These are phyloP conservation scores for Platorchestia sp. DNA, from an alignment of 1,140 invertebrate species.

Conservation along the genomic window DNA sequence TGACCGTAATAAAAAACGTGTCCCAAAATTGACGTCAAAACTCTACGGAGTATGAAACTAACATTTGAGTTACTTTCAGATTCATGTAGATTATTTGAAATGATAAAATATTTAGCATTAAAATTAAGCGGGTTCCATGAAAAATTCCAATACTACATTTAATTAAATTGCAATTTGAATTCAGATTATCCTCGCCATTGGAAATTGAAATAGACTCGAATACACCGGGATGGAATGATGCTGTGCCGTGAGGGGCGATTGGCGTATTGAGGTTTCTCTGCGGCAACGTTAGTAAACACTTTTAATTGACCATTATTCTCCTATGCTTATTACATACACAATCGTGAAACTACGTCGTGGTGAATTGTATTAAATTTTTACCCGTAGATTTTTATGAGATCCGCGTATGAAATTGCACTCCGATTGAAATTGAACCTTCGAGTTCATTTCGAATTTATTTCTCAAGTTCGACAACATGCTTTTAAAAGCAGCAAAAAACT, in stretches of 20 bases:
- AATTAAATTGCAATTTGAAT: background rate
- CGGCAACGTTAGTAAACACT: background rate
- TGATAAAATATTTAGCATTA: too few species aligned
- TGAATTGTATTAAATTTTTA: background rate
- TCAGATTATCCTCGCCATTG: background rate
- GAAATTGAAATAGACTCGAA: background rate
- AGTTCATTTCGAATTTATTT: background rate
- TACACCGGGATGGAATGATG: background rate
- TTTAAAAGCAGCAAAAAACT: background rate
- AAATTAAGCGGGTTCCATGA: background rate
- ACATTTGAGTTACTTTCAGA: too few species aligned
- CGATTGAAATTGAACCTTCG: background rate
- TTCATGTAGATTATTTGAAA: too few species aligned
- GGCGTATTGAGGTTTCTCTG: background rate
- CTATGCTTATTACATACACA: too few species aligned
- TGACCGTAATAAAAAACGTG: too few species aligned
- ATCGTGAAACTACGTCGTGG: background rate
- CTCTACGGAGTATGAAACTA: background rate
- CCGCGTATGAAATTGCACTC: background rate
- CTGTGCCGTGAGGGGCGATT: background rate
- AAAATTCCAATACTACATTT: background rate
- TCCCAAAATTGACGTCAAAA: too few species aligned
- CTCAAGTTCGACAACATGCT: background rate
- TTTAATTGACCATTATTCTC: background rate
- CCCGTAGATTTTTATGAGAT: background rate